Evolutionary conservation across 1,140 invertebrate species (phyloP).

Genomic region (Centruroides vittatus): DNA sequence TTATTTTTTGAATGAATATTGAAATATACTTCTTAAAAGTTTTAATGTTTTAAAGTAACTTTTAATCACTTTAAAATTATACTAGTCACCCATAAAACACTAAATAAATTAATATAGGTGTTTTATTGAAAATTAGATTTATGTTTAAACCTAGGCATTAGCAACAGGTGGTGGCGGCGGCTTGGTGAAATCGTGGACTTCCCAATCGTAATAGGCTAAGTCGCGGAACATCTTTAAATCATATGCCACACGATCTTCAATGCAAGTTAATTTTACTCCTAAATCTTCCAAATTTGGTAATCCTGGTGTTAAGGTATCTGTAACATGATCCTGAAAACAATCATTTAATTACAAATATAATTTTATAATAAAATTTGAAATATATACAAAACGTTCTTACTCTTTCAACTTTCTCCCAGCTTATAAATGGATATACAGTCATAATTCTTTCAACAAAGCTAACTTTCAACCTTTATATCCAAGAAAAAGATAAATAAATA

Average conservation of each 20-base stretch:
- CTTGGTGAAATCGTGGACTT: constrained; percentile 54
- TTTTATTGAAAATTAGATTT: too few species aligned
- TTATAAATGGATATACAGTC: constrained; percentile 47
- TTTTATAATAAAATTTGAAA: background rate
- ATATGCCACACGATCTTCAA: constrained; percentile 64
- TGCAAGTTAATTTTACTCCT: constrained; percentile 52
- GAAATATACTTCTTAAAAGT: too few species aligned
- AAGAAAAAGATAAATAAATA: background rate
- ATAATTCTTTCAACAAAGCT: constrained; percentile 41
- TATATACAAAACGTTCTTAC: background rate
- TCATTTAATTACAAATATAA: background rate
- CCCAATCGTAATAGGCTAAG: constrained; percentile 52
- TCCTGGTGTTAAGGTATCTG: constrained; percentile 45
- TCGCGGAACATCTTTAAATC: constrained; percentile 48
- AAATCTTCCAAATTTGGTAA: constrained; percentile 74
- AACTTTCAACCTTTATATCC: constrained; percentile 22
- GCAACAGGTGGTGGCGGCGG: constrained; percentile 39
- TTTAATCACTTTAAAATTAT: too few species aligned
- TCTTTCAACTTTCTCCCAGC: constrained; percentile 27
- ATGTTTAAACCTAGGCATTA: background rate
- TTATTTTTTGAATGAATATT: too few species aligned
- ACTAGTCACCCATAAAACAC: too few species aligned
- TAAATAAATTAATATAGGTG: too few species aligned
- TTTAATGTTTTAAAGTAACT: too few species aligned
- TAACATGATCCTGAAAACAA: constrained; percentile 48